A percentile compares a stretch with the other conserved stretches of the same genome.
Conservation (phyloP, 2,888 invertebrate species). For the Megalurothrips usitatus region DNA sequence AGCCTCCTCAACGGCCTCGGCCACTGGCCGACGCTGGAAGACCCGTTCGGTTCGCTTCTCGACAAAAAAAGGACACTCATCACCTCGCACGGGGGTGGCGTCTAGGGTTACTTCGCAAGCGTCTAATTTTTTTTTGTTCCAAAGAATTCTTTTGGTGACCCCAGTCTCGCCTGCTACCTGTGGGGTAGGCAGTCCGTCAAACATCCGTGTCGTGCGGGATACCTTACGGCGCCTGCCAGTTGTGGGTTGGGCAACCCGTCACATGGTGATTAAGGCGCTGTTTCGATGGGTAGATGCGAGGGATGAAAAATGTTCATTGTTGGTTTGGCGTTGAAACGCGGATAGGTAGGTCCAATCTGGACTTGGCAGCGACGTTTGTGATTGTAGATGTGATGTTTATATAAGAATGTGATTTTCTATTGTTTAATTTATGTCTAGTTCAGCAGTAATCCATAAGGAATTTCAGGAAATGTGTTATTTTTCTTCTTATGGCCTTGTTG, state of each 20-base stretch:
- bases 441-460: not conserved
- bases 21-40: not conserved
- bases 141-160: too few species aligned
- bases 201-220: too few species aligned
- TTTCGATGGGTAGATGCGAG: too few species aligned
- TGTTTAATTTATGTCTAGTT: conserved; percentile 30
- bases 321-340: not conserved
- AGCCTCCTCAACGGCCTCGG: conserved; percentile 5
- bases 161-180: too few species aligned
- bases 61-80: conserved; percentile 13
- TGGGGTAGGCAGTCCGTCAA: too few species aligned
- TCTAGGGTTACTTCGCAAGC: not conserved
- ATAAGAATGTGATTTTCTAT: conserved; percentile 17
- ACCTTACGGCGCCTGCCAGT: too few species aligned
- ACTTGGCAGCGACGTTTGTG: not conserved
- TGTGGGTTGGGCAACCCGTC: too few species aligned
- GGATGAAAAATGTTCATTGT: too few species aligned
- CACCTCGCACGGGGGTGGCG: not conserved
- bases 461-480: not conserved
- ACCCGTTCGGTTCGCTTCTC: not conserved
- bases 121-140: too few species aligned
- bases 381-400: conserved; percentile 20
- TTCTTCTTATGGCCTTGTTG: too few species aligned
- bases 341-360: not conserved
- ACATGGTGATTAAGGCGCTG: too few species aligned